A percentile compares a stretch with the other conserved stretches of the same genome.
These are phyloP conservation scores for Heliconius hortense DNA, from an alignment of 2,888 invertebrate genomes.

Conservation along the genomic window DNA sequence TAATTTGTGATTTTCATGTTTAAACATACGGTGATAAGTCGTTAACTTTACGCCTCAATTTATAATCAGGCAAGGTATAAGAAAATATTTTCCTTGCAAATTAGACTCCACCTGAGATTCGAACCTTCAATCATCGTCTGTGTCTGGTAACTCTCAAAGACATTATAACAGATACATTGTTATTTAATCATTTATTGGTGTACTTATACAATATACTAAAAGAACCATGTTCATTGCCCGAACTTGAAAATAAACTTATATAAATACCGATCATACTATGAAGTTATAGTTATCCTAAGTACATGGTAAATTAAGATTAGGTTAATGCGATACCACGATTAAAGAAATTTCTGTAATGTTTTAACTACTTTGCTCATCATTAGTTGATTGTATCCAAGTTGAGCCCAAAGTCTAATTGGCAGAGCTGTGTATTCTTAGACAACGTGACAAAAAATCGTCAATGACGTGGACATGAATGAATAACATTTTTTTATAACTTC, in stretches of 20 bases:
- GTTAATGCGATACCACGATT: not conserved
- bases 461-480: conserved; percentile 47
- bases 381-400: conserved; percentile 27
- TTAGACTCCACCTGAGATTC: not conserved
- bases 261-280: not conserved
- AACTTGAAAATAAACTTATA: not conserved
- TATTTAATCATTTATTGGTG: not conserved
- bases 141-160: not conserved
- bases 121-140: not conserved
- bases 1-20: not conserved
- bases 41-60: not conserved
- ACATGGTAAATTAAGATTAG: not conserved
- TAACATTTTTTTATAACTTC: conserved; percentile 54
- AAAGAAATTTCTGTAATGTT: not conserved
- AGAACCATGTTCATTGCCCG: not conserved
- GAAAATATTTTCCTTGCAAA: not conserved
- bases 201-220: not conserved
- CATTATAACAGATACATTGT: not conserved
- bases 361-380: not conserved
- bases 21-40: not conserved
- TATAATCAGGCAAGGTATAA: not conserved
- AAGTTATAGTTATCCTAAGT: not conserved
- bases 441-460: conserved; percentile 43
- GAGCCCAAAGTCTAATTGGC: conserved; percentile 58
- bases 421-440: conserved; percentile 44